Evolutionary conservation across 2,888 invertebrate species (phyloP).

Genomic region (Hypolimnas misippus): DNA sequence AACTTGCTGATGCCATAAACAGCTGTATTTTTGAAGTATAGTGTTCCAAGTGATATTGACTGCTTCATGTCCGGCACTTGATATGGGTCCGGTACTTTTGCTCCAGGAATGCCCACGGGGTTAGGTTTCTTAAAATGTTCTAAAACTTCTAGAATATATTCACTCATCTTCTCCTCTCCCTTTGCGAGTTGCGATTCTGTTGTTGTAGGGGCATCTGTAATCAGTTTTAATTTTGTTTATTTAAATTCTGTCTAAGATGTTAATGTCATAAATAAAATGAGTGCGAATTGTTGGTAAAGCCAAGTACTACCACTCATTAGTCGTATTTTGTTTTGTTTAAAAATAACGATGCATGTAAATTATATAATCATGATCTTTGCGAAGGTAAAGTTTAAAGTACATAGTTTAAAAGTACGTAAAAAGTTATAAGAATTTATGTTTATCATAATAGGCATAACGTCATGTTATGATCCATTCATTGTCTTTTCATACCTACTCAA

Average conservation of each 20-base stretch:
- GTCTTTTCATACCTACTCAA: too few species aligned
- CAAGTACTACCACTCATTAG: too few species aligned
- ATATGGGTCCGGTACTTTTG: constrained; percentile 92
- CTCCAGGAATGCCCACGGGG: constrained; percentile 91
- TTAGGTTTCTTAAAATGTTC: constrained; percentile 92
- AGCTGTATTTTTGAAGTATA: constrained; percentile 88
- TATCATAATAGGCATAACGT: too few species aligned
- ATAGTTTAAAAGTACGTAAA: too few species aligned
- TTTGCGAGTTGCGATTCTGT: constrained; percentile 50
- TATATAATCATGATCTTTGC: too few species aligned
- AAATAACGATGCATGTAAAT: too few species aligned
- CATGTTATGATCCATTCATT: too few species aligned
- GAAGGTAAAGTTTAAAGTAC: too few species aligned
- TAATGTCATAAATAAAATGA: background rate
- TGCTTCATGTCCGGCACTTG: constrained; percentile 90
- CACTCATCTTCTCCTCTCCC: constrained; percentile 88
- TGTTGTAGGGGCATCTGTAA: constrained; percentile 45
- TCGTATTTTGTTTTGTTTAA: too few species aligned
- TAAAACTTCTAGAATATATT: constrained; percentile 88
- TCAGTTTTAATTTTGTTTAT: background rate
- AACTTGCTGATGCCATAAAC: constrained; percentile 92
- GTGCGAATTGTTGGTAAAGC: too few species aligned
- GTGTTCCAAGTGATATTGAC: constrained; percentile 86
- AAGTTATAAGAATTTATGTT: too few species aligned
- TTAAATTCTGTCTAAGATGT: too few species aligned